These are phyloP conservation scores for Okamejei kenojei DNA, from an alignment of 2,797 vertebrate species.

Conservation along the genomic window DNA sequence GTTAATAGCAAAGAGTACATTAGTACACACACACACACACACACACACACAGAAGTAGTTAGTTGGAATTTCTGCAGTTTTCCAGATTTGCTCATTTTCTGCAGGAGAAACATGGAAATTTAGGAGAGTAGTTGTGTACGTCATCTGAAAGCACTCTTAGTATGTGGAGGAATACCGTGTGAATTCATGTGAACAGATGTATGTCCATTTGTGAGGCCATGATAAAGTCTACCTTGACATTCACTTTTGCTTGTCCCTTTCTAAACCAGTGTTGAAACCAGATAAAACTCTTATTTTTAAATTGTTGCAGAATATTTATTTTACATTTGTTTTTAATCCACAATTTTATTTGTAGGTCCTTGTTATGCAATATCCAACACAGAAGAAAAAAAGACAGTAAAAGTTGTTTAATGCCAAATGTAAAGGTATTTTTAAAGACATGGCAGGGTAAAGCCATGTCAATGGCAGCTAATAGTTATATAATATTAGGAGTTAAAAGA, in stretches of 20 bases:
- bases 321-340: neutral
- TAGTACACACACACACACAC: neutral
- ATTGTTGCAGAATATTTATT: neutral
- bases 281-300: neutral
- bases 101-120: neutral
- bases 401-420: neutral
- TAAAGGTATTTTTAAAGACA: neutral
- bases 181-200: neutral
- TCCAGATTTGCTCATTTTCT: neutral
- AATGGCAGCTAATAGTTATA: neutral
- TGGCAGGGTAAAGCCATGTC: neutral
- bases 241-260: neutral
- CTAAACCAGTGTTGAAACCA: neutral
- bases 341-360: neutral
- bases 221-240: neutral
- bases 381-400: neutral
- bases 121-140: neutral
- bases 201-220: neutral
- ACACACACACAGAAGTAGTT: neutral
- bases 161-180: no score
- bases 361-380: neutral
- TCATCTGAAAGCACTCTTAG: neutral
- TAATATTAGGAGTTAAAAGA: neutral
- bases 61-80: slow-evolving; percentile 2
- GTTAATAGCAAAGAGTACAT: neutral